Base-by-base conservation (phyloP, 2,113 vertebrate genomes). In the Apteryx mantelli region DNA sequence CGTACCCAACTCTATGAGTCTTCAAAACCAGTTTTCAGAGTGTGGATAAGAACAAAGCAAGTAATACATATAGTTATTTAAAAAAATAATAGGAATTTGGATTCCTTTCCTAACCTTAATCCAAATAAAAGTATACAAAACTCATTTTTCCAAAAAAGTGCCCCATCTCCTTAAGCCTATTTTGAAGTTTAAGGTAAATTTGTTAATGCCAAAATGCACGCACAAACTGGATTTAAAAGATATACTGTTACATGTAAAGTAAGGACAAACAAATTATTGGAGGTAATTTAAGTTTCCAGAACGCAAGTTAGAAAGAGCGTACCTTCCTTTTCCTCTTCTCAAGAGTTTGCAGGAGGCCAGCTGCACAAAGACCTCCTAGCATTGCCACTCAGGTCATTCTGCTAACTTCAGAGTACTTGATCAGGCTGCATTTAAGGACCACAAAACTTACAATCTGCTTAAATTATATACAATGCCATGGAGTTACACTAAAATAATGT, bases 271-370 rank as follows among this genome's bases (percentile, higher is more conserved):
- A 60, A 63, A 77, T 30, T 9, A 60, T 60, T 8, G 11, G 17
- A 36, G 75, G 8, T 32, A 28, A 26, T 28, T 28, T 53, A 73
- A 53, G 18, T 22, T 61, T 4, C 28, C 66, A 48, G 16, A 56
- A 7, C 17, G 15, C 2, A 52, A 17, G 32, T 25, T 21, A 42
- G 30, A 70, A 76, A 58, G 20, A 36, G 15, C 4, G 11, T 89
- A 97, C 95, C 91, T 97, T 95, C 87, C 90, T 55, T 20, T 93
- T 97, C 38, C 97, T 96, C 82, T 93, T 84, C 74, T 50, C 93
- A 73, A 96, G 88, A 4, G 97, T 97, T 84, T 94, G 88, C 36
- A 97, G 81, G 50, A 98, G 74, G 64, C 86, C 48, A 38, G 17
- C 77, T 26, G 93, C 97, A 70, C 94, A 83, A 8, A 38, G 36